Evolutionary conservation across 2,888 invertebrate species (phyloP), one percentile per base, ranked within the genome.

Genomic region (Mesochorus sp.): DNA sequence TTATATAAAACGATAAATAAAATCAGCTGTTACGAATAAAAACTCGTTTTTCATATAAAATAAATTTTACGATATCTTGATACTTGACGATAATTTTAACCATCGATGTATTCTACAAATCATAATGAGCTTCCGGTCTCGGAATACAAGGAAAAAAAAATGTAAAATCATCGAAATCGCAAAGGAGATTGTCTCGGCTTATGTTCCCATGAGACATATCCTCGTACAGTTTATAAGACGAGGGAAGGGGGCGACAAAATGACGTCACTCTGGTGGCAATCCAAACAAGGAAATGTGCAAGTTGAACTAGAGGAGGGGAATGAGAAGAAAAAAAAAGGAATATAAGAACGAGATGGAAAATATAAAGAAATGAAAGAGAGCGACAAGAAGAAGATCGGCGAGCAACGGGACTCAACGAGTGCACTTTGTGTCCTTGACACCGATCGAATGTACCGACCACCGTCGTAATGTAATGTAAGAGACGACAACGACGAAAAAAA

Each of bases 241-340:
- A 64, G 26, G n/a, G 75, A 37, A 53, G 59, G 79, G 37, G 51
- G 80, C 49, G 79, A 79, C 80, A 80, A 73, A 82, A 68, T 86
- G 86, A 86, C 81, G 84, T 86, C 85, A 86, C 80, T 70, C 51
- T 28, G 62, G 81, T 78, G 83, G 81, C 82, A 82, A 82, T 81
- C 85, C 85, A 59, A 84, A 85, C 80, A 86, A 85, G 86, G 86
- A 85, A 84, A 83, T 83, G 79, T 81, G 76, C 61, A 74, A 70
- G 67, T 37, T 21, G 71, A 59, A 71, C 59, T 71, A 79, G 47
- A 37, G 34, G 47, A 80, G 80, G 75, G 51, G 42, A 53, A 73
- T 21, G 28, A 74, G 44, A 53, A 8, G 26, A 47, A 21, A 31
- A 57, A 62, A 24, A 47, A 72, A 51, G 17, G 37, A 49, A 31